Evolutionary conservation across 2,113 vertebrate species (phyloP), one percentile per base, ranked within the genome.

Genomic region (Coptodon rendalli): DNA sequence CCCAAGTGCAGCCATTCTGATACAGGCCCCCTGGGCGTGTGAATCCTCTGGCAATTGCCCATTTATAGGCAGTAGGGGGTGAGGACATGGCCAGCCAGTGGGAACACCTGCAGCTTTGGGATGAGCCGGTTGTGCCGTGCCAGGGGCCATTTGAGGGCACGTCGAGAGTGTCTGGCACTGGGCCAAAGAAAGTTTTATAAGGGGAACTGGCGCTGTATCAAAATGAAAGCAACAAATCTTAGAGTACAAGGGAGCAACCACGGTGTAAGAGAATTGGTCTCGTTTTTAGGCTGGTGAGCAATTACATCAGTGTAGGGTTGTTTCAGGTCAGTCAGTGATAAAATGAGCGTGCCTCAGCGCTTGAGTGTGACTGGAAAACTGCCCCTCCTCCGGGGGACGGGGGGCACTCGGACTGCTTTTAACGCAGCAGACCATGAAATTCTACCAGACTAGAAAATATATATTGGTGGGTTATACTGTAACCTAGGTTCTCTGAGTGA

Each of bases 391-490:
- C 1, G 5, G 31, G 27, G 53, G 3, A 4, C 19, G 48, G 29
- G 89, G 29, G 88, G 91, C 86, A 90, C 76, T 48, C 19, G 59
- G 57, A 50, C 89, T 90, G 92, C 92, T 94, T 91, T 93, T 92
- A 92, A 94, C 92, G 92, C 95, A 93, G 87, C 13, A 92, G 93
- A 95, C 91, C 92, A 91, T 94, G 88, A 94, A 95, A 93, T 94
- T 85, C 61, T 79, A 56, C 87, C 71, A 93, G 93, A 88, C 91
- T 40, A 82, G 82, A 85, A 90, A 84, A 93, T 90, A 81, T 88
- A 87, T 91, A 85, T 89, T 19, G 38, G 40, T 48, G 22, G 68
- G 9, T 73, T 45, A 73, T 45, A 17, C 14, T 73, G 40, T 73
- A 73, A 73, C 22, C 22, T 27, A 45, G 22, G 68, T 45, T 73